Percentiles rank a stretch among this genome's conserved stretches.
Conservation (phyloP, 2,113 vertebrate species). For the Oncorhynchus gorbuscha region DNA sequence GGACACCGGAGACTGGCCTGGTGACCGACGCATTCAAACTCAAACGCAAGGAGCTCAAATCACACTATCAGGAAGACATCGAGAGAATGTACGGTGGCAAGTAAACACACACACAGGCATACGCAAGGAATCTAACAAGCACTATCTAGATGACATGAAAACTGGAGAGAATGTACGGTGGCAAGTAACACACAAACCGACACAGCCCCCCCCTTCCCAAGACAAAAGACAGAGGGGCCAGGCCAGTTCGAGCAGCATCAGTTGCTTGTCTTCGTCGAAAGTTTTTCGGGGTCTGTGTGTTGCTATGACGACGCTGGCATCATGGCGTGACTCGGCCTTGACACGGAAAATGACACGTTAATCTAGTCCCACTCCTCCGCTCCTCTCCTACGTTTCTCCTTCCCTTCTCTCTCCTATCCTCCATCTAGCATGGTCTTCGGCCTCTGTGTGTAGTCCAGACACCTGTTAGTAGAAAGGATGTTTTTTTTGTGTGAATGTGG, state of each 20-base stretch:
- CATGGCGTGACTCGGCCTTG: constrained; percentile 18
- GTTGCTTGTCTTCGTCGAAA: constrained; percentile 3
- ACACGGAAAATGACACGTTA: constrained; percentile 34
- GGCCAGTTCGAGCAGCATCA: not conserved
- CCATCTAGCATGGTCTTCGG: constrained; percentile 12
- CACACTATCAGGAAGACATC: constrained; percentile 91
- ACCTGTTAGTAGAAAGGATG: constrained; percentile 20
- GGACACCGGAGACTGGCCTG: constrained; percentile 95
- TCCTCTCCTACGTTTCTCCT: not conserved
- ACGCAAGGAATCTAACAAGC: too few relatives aligned
- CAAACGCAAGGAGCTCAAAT: constrained; percentile 93
- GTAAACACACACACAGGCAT: constrained; percentile 44
- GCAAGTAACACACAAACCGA: constrained; percentile 2
- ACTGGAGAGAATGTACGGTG: constrained; percentile 6
- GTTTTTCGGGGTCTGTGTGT: constrained; percentile 34
- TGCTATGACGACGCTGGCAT: constrained; percentile 41
- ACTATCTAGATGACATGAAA: constrained; percentile 19
- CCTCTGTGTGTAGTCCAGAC: constrained; percentile 22
- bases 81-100: constrained; percentile 92
- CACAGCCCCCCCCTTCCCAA: not conserved
- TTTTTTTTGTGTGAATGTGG: constrained; percentile 2
- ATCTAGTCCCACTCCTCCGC: not conserved
- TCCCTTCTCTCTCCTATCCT: constrained; percentile 1
- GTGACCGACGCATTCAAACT: constrained; percentile 97
- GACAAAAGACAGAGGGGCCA: not conserved